Conservation (phyloP, 2,888 invertebrate genomes). For the Hyles lineata region DNA sequence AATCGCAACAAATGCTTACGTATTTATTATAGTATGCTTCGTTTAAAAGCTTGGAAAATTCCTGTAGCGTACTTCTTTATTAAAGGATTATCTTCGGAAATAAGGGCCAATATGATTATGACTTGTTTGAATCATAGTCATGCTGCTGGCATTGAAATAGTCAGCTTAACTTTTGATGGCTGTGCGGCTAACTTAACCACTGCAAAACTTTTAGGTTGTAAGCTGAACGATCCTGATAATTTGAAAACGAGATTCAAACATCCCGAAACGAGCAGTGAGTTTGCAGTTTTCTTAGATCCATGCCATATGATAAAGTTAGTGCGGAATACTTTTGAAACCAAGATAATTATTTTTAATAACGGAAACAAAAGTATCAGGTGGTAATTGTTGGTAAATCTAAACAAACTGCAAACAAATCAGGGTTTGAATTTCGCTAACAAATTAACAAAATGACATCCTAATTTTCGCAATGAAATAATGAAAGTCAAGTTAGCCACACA, state of each 20-base stretch:
- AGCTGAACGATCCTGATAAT: not conserved
- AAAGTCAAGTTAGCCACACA: too few relatives aligned
- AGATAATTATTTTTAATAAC: not conserved
- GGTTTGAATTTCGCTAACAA: not conserved
- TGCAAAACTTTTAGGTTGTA: not conserved
- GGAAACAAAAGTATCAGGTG: not conserved
- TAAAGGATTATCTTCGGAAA: not conserved
- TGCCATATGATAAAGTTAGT: not conserved
- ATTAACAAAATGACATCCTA: not conserved
- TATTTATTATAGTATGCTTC: too few relatives aligned
- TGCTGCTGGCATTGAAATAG: not conserved
- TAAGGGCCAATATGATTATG: not conserved
- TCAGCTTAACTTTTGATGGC: not conserved
- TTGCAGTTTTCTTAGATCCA: not conserved
- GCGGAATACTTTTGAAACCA: not conserved
- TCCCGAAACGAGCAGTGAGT: not conserved
- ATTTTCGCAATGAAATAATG: not conserved
- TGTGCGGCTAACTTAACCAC: not conserved
- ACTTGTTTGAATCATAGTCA: not conserved
- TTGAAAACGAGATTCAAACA: not conserved
- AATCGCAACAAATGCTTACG: not conserved
- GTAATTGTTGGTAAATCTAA: not conserved
- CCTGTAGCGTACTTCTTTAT: too few relatives aligned
- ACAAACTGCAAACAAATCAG: conserved; percentile 1
- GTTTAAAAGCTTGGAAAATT: too few relatives aligned